Evolutionary conservation across 2,113 vertebrate species (phyloP), one percentile per base, ranked within the genome.

Genomic region (Poecile atricapillus): DNA sequence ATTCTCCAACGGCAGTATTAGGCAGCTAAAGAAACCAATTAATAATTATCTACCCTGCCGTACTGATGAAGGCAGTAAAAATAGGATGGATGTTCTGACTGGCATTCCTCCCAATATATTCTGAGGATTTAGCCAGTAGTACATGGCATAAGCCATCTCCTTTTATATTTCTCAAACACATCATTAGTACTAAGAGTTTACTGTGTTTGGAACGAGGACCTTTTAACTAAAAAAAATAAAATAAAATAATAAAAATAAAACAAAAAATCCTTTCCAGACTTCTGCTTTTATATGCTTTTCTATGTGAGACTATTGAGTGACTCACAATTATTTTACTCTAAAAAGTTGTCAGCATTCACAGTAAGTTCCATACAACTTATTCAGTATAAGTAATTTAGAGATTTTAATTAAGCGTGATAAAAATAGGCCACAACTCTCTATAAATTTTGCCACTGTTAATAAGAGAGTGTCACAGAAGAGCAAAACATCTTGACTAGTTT

Each of bases 401-500:
- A 63, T 86, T 96, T 70, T 71, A 96, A 94, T 93, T 83, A 88
- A 86, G 18, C 15, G 67, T 67, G 17, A 44, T 74, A 76, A 95
- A 93, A 94, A 46, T 15, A 67, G 39, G 35, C 30, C 84, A 88
- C 23, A 55, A 63, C 5, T 56, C 41, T 69, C 62, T 50, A 81
- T 83, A 87, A 93, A 91, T 90, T 87, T 95, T 96, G 70, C 33
- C 43, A 67, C 31, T 13, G 0, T 39, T 74, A 70, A 47, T 80
- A 46, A 50, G 22, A 49, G 18, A 71, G 11, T 53, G 23, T 20
- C 59, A 68, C 25, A 87, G 44, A 93, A 85, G 2, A 30, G 22
- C 12, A 79, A 88, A 95, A 76, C 2, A 25, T 49, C 73, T 43
- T 83, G 25, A 63, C 33, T 80, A 64, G 8, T 47, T 85, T 80